Evolutionary conservation across 1,140 invertebrate genomes (phyloP).

Genomic region (Drosophila parvula): DNA sequence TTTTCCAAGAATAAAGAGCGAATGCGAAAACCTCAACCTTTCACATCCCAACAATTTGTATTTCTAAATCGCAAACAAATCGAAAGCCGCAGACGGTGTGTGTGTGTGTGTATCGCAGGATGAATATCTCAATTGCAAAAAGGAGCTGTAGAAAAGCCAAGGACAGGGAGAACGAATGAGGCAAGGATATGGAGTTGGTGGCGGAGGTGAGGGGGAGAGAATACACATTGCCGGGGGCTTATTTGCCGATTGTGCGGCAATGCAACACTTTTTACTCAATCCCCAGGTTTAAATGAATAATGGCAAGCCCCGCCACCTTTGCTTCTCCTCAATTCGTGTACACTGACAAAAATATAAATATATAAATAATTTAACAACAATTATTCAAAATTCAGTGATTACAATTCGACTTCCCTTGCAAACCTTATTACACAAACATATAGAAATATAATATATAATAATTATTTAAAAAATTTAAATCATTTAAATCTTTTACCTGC

Average conservation of each 20-base stretch:
- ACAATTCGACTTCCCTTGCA: too few species aligned
- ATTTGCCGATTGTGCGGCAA: slow-evolving; percentile 52
- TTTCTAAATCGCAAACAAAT: slow-evolving; percentile 61
- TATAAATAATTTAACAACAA: not conserved
- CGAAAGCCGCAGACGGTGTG: slow-evolving; percentile 50
- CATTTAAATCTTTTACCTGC: not conserved
- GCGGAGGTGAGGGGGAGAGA: slow-evolving; percentile 8
- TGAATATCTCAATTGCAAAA: slow-evolving; percentile 40
- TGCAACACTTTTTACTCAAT: slow-evolving; percentile 69
- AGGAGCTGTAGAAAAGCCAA: slow-evolving; percentile 11
- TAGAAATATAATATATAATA: too few species aligned
- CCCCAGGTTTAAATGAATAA: slow-evolving; percentile 74
- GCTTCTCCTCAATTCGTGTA: not conserved
- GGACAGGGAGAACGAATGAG: slow-evolving; percentile 5
- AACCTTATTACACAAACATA: too few species aligned
- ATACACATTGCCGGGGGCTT: slow-evolving; percentile 50
- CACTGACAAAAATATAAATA: not conserved
- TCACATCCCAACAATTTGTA: slow-evolving; percentile 47
- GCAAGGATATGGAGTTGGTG: too few species aligned
- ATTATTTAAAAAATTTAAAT: too few species aligned
- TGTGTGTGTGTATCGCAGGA: slow-evolving; percentile 18
- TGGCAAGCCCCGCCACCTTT: slow-evolving; percentile 35
- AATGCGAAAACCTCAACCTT: slow-evolving; percentile 24
- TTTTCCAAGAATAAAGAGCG: slow-evolving; percentile 29
- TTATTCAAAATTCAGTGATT: too few species aligned